Conservation (phyloP, 2,113 vertebrate species). For the Halcyon senegalensis region DNA sequence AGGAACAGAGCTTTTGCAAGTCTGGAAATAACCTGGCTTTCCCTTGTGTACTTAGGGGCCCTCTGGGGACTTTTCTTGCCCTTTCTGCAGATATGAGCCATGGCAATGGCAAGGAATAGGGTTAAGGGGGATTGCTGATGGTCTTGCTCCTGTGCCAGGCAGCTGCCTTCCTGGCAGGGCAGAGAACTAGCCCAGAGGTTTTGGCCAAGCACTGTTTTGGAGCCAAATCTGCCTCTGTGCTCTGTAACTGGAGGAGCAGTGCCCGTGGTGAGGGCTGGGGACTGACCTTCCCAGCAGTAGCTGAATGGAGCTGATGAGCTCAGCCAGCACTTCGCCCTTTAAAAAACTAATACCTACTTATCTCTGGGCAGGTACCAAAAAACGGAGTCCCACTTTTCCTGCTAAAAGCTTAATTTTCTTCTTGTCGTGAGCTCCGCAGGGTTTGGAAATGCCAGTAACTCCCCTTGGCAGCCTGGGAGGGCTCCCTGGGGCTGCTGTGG, state of each 20-base stretch:
- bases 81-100: neutral
- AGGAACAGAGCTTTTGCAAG: neutral
- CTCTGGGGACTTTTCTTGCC: neutral
- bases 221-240: neutral
- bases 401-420: neutral
- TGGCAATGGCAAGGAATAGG: neutral
- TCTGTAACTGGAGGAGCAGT: neutral
- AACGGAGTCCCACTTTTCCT: neutral
- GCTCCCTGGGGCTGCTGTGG: neutral
- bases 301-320: neutral
- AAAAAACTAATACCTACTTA: neutral
- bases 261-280: neutral
- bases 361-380: neutral
- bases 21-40: constrained; percentile 17
- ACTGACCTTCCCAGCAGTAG: neutral
- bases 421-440: neutral
- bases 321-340: neutral
- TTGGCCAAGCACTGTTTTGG: neutral
- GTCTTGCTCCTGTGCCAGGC: neutral
- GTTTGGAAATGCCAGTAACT: neutral
- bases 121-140: neutral
- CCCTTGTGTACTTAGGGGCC: neutral
- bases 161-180: neutral
- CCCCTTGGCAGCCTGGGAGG: neutral
- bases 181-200: neutral